A percentile compares a stretch with the other conserved stretches of the same genome.
Conservation (phyloP, 37 sponge, comb jelly and placozoan genomes). For the Cladorhizidae sp. region DNA sequence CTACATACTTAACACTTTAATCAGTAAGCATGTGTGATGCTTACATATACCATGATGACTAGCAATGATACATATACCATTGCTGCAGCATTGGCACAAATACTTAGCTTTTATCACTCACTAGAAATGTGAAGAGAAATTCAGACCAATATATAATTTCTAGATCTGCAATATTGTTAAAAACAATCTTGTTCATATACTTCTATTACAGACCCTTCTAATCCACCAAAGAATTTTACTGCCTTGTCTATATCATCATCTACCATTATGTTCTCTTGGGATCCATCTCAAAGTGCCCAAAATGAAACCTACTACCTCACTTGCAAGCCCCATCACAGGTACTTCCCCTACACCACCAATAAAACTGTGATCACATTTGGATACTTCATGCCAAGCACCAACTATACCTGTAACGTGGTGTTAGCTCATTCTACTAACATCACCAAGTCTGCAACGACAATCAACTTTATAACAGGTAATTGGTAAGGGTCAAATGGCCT, state of each 20-base stretch:
- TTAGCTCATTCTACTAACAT: not conserved
- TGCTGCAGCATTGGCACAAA: too few species aligned
- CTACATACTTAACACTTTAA: too few species aligned
- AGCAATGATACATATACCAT: too few species aligned
- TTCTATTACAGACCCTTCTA: not conserved
- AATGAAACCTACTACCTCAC: not conserved
- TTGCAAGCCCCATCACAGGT: not conserved
- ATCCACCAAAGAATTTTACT: constrained; percentile 3
- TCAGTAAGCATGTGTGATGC: too few species aligned
- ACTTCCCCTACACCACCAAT: not conserved
- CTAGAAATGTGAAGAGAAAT: too few species aligned
- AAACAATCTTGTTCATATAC: too few species aligned
- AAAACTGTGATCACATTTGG: not conserved
- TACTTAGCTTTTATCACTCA: too few species aligned
- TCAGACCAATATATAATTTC: too few species aligned
- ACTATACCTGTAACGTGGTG: not conserved
- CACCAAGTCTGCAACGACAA: not conserved
- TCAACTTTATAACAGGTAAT: not conserved
- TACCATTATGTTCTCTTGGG: not conserved
- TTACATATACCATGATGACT: too few species aligned
- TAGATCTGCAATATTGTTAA: too few species aligned
- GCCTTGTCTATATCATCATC: not conserved
- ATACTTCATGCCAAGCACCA: not conserved
- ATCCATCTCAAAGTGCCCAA: not conserved
- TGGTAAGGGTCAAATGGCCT: not conserved